Percentiles rank a stretch among this genome's conserved stretches.
Conservation (phyloP, 2,113 vertebrate species). For the Nicator chloris region DNA sequence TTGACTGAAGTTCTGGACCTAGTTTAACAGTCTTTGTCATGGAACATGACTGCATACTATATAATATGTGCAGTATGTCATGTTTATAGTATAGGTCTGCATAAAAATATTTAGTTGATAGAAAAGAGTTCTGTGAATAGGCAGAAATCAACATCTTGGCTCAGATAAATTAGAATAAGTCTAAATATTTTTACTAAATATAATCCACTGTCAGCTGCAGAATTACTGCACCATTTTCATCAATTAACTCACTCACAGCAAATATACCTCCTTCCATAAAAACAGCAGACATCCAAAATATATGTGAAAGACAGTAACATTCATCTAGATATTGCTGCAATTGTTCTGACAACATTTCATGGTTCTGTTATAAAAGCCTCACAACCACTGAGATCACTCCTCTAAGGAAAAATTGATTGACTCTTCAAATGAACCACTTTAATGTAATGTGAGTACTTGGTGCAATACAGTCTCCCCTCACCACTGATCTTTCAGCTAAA, state of each 20-base stretch:
- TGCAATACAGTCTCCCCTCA: background rate
- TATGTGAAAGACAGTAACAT: background rate
- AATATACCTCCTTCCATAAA: background rate
- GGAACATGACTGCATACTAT: background rate
- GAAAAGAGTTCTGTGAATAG: background rate
- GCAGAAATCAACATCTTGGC: background rate
- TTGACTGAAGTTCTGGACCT: background rate
- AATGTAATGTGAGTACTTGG: background rate
- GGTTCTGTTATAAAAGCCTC: background rate
- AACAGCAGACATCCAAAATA: background rate
- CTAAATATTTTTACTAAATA: slow-evolving; percentile 21
- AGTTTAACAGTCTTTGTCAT: background rate
- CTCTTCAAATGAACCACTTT: background rate
- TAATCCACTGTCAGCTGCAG: background rate
- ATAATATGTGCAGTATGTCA: background rate
- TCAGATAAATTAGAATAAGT: background rate
- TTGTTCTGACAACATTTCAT: background rate
- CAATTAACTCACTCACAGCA: background rate
- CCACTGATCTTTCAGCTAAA: background rate
- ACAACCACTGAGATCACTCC: background rate
- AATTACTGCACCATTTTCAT: background rate
- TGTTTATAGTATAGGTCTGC: background rate
- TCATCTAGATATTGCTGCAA: background rate
- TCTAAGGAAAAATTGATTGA: background rate
- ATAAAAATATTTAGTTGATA: background rate